Percentiles rank a stretch among this genome's conserved stretches.
Evolutionary conservation across 2,113 vertebrate genomes (phyloP).

Genomic region (Gallinago undulata): DNA sequence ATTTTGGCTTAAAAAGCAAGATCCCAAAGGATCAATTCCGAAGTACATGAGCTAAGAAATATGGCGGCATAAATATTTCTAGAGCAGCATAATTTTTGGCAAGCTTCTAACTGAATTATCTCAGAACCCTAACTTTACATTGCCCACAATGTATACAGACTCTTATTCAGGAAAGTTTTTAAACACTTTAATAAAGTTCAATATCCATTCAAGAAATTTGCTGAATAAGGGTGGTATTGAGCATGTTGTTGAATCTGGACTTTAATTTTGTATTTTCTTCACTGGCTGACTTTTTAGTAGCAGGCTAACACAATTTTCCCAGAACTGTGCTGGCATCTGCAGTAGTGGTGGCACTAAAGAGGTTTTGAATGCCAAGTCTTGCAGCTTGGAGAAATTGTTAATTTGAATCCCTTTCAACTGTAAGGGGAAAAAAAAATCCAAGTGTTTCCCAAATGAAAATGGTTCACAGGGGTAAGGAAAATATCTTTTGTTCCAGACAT

Average conservation of each 20-base stretch:
- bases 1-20: constrained; percentile 18
- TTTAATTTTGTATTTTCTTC: constrained; percentile 5
- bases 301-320: constrained; percentile 19
- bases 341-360: neutral
- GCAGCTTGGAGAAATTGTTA: constrained; percentile 6
- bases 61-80: constrained; percentile 26
- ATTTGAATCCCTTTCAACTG: constrained; percentile 15
- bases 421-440: neutral
- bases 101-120: constrained; percentile 8
- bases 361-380: neutral
- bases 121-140: constrained; percentile 10
- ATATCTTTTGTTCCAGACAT: constrained; percentile 22
- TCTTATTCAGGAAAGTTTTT: neutral
- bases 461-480: neutral
- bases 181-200: neutral
- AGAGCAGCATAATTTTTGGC: constrained; percentile 15
- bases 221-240: neutral
- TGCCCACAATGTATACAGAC: neutral
- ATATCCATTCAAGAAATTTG: neutral
- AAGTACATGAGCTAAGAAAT: constrained; percentile 27
- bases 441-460: constrained; percentile 12
- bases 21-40: neutral
- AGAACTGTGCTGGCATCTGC: neutral
- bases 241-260: neutral
- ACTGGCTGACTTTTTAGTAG: constrained; percentile 11